These are phyloP conservation scores for Bos javanicus DNA, from an alignment of 2,113 vertebrate species.

Conservation along the genomic window DNA sequence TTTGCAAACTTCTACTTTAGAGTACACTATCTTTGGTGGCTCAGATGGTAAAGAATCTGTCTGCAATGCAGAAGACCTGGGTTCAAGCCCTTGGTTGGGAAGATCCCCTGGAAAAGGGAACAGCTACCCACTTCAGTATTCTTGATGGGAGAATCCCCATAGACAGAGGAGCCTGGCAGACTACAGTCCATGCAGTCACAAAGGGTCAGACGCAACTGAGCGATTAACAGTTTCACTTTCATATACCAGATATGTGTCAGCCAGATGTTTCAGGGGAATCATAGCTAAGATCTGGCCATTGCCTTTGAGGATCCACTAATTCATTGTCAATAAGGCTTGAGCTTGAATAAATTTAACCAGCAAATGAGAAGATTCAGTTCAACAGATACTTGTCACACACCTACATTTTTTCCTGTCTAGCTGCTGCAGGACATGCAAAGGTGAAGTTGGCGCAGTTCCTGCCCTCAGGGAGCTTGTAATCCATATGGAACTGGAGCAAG, in stretches of 20 bases:
- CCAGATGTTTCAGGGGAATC: not conserved
- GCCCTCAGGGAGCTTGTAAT: not conserved
- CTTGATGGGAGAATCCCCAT: not conserved
- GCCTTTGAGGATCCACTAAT: not conserved
- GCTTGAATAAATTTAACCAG: not conserved
- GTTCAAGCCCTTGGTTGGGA: not conserved
- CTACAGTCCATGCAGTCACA: not conserved
- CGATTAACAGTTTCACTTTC: not conserved
- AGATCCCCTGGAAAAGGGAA: not conserved
- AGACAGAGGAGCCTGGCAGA: not conserved
- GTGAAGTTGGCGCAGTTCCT: not conserved
- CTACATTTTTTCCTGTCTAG: not conserved
- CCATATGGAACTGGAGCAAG: not conserved
- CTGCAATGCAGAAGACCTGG: not conserved
- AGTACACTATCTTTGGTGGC: not conserved
- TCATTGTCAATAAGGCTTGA: not conserved
- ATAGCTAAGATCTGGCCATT: too few relatives aligned
- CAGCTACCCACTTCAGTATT: not conserved
- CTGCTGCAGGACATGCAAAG: not conserved
- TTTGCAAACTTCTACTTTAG: not conserved
- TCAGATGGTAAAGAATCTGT: not conserved
- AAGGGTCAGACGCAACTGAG: not conserved
- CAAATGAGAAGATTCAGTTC: not conserved
- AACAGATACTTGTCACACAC: not conserved
- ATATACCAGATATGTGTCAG: not conserved